Evolutionary conservation across 2,113 vertebrate genomes (phyloP).

Genomic region (Synodontis membranacea): DNA sequence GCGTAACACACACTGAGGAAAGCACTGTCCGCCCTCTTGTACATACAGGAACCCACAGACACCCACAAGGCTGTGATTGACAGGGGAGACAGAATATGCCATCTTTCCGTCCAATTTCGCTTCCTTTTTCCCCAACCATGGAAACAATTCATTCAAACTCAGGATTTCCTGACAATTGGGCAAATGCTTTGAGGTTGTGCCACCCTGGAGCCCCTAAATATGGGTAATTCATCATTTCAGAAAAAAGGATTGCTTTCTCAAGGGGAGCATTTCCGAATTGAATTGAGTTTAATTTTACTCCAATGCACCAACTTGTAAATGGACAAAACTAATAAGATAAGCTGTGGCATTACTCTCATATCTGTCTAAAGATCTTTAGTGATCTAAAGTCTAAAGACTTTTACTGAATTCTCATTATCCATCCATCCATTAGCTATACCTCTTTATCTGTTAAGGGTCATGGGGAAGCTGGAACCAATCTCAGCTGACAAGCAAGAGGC

Average conservation of each 20-base stretch:
- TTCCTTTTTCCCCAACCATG: background rate
- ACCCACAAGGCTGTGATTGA: background rate
- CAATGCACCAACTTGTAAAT: background rate
- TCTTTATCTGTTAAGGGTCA: too few species aligned
- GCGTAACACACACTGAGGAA: background rate
- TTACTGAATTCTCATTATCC: background rate
- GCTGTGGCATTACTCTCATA: background rate
- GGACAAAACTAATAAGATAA: background rate
- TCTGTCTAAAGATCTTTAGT: background rate
- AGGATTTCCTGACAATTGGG: background rate
- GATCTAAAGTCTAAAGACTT: background rate
- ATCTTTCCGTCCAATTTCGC: background rate
- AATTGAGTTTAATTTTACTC: background rate
- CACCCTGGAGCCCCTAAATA: background rate
- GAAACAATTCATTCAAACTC: background rate
- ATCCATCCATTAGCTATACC: too few species aligned
- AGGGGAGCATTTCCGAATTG: background rate
- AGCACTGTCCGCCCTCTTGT: background rate
- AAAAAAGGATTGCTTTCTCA: background rate
- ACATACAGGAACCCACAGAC: background rate
- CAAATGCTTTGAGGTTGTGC: background rate
- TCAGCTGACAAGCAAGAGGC: too few species aligned
- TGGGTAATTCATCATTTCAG: background rate
- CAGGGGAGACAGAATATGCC: background rate
- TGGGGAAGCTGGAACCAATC: too few species aligned